phyloP scores from a whole-genome alignment of 2,888 invertebrate genomes.

The Chironomus riparius region DNA sequence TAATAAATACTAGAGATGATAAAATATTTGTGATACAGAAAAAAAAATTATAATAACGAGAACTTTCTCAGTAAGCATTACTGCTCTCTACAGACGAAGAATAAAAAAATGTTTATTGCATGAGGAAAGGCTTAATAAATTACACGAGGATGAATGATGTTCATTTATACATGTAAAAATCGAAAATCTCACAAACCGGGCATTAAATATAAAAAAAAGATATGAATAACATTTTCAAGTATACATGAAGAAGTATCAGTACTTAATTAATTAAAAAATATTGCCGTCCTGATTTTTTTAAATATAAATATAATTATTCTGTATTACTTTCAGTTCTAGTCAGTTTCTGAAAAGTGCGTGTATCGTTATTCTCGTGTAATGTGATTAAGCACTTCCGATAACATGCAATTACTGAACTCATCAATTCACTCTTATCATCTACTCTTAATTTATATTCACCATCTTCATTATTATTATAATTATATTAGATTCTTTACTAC shows the following conservation, averaged over 20 bases:
- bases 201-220: not conserved
- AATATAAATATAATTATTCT: not conserved
- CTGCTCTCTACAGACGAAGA: not conserved
- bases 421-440: not conserved
- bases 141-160: not conserved
- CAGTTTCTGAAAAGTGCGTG: conserved; percentile 15
- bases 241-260: conserved; percentile 5
- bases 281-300: conserved; percentile 22
- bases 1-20: not conserved
- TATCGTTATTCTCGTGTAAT: not conserved
- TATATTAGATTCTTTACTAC: too few species aligned
- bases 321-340: conserved; percentile 23
- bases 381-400: too few species aligned
- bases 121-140: not conserved
- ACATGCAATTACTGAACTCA: not conserved
- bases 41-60: not conserved
- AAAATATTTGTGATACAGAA: not conserved
- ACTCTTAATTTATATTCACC: not conserved
- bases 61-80: not conserved
- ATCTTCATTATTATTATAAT: not conserved
- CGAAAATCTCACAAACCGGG: not conserved
- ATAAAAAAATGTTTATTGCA: not conserved
- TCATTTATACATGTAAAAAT: not conserved
- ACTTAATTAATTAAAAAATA: conserved; percentile 9
- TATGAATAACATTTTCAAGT: not conserved